Evolutionary conservation across 1,140 invertebrate genomes (phyloP), one percentile per base, ranked within the genome.

Genomic region (Andricus grossulariae): DNA sequence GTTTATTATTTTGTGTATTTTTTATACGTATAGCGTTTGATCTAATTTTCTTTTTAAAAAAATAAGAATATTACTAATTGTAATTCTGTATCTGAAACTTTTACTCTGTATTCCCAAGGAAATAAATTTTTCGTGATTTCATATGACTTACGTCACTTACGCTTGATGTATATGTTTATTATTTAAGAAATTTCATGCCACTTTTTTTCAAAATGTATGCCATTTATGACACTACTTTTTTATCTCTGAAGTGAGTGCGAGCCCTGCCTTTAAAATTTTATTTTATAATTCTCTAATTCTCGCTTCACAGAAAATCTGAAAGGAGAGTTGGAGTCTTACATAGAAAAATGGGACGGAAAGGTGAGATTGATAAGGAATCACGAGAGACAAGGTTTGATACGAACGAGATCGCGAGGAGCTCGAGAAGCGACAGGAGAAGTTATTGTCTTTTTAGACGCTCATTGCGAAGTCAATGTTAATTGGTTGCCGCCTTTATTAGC

Each of bases 391-490:
- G 98, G 98, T 39, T 92, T 99, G 18, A 99, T 99, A 83, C 91
- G 97, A 21, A 98, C 97, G 0, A 91, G 99, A 72, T 98, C 97
- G 0, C 93, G 95, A 66, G 99, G 99, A 50, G 98, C 99, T n/a
- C 93, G 96, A 83, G 95, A 98, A 87, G 96, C 99, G 0, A 95
- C 93, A 19, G 98, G 98, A 54, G 98, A 99, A 89, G 98, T 99
- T 6, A 98, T 99, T 80, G 95, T 99, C 0, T 99, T 99, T 92
- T 92, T 99, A 18, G 99, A 99, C 92, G 98, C 98, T 60, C 96
- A 97, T 87, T 97, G 96, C 88, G 96, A 97, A 90, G 97, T 98
- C 2, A 99, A 99, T 87, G 90, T 94, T 1, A 99, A 99, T 91
- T 99, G 99, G 99, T 90, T 99, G 19, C 97, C 97, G 11, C 99